These are phyloP conservation scores for Rhaphigaster nebulosa DNA, from an alignment of 2,888 invertebrate species.

Conservation along the genomic window DNA sequence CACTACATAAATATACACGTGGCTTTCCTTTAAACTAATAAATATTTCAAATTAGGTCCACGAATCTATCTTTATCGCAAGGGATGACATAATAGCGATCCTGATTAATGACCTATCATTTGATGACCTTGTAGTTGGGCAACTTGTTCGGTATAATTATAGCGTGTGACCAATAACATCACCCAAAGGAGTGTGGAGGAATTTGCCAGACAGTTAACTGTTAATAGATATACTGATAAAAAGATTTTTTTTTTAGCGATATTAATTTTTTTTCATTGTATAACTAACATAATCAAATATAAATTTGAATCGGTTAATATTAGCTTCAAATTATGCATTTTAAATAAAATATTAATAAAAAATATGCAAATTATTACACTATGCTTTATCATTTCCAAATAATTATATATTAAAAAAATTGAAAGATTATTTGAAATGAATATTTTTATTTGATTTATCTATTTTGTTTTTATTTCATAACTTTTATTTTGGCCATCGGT, in stretches of 20 bases:
- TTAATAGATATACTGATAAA: background rate
- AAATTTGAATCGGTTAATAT: too few relatives aligned
- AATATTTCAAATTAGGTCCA: background rate
- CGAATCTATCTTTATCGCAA: background rate
- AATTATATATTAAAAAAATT: too few relatives aligned
- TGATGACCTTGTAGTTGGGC: slow-evolving; percentile 6
- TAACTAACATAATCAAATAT: too few relatives aligned
- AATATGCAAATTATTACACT: too few relatives aligned
- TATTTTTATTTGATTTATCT: too few relatives aligned
- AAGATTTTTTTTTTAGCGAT: background rate
- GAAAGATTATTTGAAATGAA: too few relatives aligned
- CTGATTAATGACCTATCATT: slow-evolving; percentile 1
- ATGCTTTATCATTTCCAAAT: too few relatives aligned
- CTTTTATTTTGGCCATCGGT: too few relatives aligned
- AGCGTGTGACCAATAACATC: background rate
- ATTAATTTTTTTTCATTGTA: too few relatives aligned
- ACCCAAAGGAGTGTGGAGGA: background rate
- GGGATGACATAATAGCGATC: background rate
- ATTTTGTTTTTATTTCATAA: too few relatives aligned
- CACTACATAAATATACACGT: background rate
- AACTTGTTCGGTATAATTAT: background rate
- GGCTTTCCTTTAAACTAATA: background rate
- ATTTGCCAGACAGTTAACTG: background rate
- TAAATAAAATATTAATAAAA: too few relatives aligned
- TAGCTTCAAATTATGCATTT: too few relatives aligned